phyloP scores from a whole-genome alignment of 2,888 invertebrate species.

The Drosophila antonietae region DNA sequence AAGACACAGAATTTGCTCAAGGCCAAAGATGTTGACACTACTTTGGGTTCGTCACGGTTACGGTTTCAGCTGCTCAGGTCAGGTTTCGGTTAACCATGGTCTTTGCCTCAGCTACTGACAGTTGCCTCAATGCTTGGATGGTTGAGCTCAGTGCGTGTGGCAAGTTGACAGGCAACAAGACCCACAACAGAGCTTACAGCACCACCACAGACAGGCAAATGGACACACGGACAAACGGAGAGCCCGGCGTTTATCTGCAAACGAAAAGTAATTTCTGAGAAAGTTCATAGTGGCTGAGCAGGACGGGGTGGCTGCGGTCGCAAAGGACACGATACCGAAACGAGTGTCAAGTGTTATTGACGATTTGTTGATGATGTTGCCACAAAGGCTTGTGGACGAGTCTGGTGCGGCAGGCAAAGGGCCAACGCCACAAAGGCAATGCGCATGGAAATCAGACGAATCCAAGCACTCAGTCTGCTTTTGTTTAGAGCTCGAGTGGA shows the following conservation, averaged over 20 bases:
- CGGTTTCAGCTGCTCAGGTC: conserved; percentile 32
- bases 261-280: conserved; percentile 74
- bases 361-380: conserved; percentile 79
- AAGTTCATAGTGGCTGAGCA: conserved; percentile 49
- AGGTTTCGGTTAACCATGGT: conserved; percentile 31
- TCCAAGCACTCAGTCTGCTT: conserved; percentile 28
- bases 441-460: conserved; percentile 56
- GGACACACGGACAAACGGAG: neutral
- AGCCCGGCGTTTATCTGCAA: conserved; percentile 57
- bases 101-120: conserved; percentile 46
- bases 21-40: conserved; percentile 61
- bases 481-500: conserved; percentile 48
- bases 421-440: conserved; percentile 41
- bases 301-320: conserved; percentile 34
- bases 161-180: conserved; percentile 47
- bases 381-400: conserved; percentile 51
- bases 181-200: conserved; percentile 8
- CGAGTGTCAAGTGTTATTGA: conserved; percentile 78
- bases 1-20: conserved; percentile 49
- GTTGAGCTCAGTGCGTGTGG: conserved; percentile 39
- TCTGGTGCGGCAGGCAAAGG: conserved; percentile 20
- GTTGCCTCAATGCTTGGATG: conserved; percentile 45
- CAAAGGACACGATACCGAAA: conserved; percentile 37
- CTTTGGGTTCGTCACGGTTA: conserved; percentile 27
- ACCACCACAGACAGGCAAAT: conserved; percentile 3